A percentile compares a stretch with the other conserved stretches of the same genome.
These are phyloP conservation scores for Mycteria americana DNA, from an alignment of 2,797 vertebrate species.

Conservation along the genomic window DNA sequence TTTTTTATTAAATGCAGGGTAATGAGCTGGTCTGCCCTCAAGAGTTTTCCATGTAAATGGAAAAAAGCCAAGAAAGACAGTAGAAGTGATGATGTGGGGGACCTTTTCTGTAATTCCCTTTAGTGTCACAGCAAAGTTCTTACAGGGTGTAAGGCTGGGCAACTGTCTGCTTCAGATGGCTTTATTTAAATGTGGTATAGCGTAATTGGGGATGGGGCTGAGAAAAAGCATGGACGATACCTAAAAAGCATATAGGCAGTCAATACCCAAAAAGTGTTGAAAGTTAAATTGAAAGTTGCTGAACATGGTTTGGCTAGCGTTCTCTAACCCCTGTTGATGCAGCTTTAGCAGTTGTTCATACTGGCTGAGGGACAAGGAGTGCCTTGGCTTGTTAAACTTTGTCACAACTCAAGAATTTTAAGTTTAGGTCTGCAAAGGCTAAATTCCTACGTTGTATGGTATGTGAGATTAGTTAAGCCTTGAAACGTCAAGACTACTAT, in stretches of 20 bases:
- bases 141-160: neutral
- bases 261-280: neutral
- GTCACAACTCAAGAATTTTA: neutral
- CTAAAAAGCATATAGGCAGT: neutral
- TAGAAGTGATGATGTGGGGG: fast-evolving
- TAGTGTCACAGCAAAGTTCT: neutral
- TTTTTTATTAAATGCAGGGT: neutral
- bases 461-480: neutral
- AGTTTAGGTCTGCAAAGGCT: neutral
- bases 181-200: neutral
- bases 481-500: neutral
- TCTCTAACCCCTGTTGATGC: neutral
- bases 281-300: neutral
- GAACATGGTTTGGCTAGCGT: neutral
- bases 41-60: neutral
- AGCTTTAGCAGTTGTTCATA: neutral
- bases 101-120: neutral
- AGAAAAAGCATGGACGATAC: neutral
- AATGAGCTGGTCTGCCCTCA: neutral
- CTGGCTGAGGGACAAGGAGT: neutral
- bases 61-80: neutral
- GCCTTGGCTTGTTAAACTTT: neutral
- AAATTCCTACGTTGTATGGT: neutral
- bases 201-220: neutral
- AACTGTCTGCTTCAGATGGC: neutral